A percentile compares a stretch with the other conserved stretches of the same genome.
Conservation (phyloP, 2,888 invertebrate species). For the Pegoplata infirma region DNA sequence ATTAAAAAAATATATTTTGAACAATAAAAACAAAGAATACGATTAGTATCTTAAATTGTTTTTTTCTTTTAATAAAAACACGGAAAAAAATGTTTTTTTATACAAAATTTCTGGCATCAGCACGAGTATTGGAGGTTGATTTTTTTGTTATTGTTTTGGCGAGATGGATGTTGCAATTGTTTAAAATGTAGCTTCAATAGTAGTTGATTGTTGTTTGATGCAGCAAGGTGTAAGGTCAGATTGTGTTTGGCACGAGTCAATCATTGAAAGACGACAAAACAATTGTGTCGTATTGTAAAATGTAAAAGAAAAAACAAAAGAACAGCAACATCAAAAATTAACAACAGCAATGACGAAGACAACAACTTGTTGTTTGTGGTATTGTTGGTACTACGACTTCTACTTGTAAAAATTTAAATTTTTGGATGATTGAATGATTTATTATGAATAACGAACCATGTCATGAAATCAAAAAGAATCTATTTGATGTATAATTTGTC, state of each 20-base stretch:
- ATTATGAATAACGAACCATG: slow-evolving; percentile 42
- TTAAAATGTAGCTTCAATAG: background rate
- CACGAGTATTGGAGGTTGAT: slow-evolving; percentile 30
- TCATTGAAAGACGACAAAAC: slow-evolving; percentile 37
- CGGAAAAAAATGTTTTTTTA: slow-evolving; percentile 1
- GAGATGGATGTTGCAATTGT: slow-evolving; percentile 51
- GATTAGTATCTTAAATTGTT: slow-evolving; percentile 14
- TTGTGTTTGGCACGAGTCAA: slow-evolving; percentile 63
- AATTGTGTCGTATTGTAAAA: slow-evolving; percentile 36
- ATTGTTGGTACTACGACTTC: background rate
- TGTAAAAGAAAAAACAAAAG: background rate
- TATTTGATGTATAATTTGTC: slow-evolving; percentile 19
- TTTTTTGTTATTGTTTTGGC: too few relatives aligned
- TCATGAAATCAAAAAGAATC: slow-evolving; percentile 14
- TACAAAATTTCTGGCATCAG: too few relatives aligned
- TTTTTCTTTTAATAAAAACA: background rate
- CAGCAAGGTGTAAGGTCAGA: slow-evolving; percentile 60
- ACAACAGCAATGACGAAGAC: too few relatives aligned
- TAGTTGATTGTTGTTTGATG: slow-evolving; percentile 16
- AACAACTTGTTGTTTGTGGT: background rate
- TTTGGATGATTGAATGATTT: slow-evolving; percentile 35
- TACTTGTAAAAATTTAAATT: slow-evolving; percentile 11
- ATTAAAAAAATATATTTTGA: background rate
- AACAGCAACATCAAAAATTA: too few relatives aligned
- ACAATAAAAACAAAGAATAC: background rate